Evolutionary conservation across 2,113 vertebrate genomes (phyloP).

Genomic region (Rana temporaria): DNA sequence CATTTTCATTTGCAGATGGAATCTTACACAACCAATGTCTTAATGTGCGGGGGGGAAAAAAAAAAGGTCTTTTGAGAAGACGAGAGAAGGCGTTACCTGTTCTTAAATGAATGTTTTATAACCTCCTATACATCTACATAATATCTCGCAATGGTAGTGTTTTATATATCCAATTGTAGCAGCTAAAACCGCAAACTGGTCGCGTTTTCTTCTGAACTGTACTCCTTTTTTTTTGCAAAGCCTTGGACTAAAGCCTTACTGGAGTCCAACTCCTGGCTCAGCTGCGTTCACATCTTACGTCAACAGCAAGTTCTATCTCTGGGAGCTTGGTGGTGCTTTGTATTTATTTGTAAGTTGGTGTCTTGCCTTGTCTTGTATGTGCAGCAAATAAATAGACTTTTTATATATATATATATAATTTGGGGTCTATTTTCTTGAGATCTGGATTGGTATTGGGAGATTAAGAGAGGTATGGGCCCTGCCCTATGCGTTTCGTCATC

Average conservation of each 20-base stretch:
- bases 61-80: background rate
- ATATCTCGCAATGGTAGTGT: slow-evolving; percentile 2
- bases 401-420: background rate
- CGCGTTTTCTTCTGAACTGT: background rate
- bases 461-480: too few species aligned
- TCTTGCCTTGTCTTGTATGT: slow-evolving; percentile 80
- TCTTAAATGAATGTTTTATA: slow-evolving; percentile 26
- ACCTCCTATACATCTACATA: slow-evolving; percentile 13
- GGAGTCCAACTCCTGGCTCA: slow-evolving; percentile 72
- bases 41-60: background rate
- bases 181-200: background rate
- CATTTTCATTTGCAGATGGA: background rate
- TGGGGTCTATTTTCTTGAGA: background rate
- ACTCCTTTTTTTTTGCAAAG: slow-evolving; percentile 63
- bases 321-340: slow-evolving; percentile 74
- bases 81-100: background rate
- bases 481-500: too few species aligned
- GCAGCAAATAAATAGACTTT: slow-evolving; percentile 76
- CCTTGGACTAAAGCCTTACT: slow-evolving; percentile 63
- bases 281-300: slow-evolving; percentile 75
- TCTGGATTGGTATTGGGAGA: too few species aligned
- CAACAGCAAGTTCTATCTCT: slow-evolving; percentile 57
- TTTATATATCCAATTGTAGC: slow-evolving; percentile 33
- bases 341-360: slow-evolving; percentile 84
- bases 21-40: slow-evolving; percentile 28